Evolutionary conservation across 2,113 vertebrate genomes (phyloP).

Genomic region (Circaetus gallicus): DNA sequence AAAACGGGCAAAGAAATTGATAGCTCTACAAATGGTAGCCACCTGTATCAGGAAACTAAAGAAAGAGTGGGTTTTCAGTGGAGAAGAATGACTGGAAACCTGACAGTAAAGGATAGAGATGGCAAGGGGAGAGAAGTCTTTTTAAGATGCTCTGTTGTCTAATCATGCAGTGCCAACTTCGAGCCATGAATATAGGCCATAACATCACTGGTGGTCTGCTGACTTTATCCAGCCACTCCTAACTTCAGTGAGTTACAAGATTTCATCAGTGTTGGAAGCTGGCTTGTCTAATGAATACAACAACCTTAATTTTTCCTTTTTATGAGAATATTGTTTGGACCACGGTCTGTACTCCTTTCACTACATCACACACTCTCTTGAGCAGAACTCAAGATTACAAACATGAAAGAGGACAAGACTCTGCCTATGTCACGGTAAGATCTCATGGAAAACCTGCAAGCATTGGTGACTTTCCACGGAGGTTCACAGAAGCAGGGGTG

Average conservation of each 20-base stretch:
- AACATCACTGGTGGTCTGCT: neutral
- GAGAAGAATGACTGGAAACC: constrained; percentile 52
- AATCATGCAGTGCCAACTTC: constrained; percentile 12
- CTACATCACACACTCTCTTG: neutral
- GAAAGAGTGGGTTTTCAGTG: constrained; percentile 50
- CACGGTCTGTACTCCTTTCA: neutral
- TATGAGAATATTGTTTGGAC: neutral
- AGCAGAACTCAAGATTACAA: neutral
- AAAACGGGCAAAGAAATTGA: constrained; percentile 71
- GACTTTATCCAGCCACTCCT: neutral
- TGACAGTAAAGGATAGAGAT: constrained; percentile 54
- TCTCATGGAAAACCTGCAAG: neutral
- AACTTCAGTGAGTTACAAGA: neutral
- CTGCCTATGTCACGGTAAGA: neutral
- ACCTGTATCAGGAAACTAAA: constrained; percentile 72
- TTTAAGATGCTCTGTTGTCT: constrained; percentile 40
- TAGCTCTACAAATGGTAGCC: constrained; percentile 77
- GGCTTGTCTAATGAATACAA: neutral
- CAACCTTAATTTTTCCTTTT: neutral
- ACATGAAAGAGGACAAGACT: neutral
- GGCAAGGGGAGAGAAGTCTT: constrained; percentile 14
- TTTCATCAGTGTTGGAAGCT: neutral
- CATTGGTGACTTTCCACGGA: neutral
- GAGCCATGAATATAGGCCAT: constrained; percentile 16
- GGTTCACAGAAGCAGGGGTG: neutral